Percentiles rank a stretch among this genome's conserved stretches.
Conservation (phyloP, 2,888 invertebrate genomes). For the Tryphoninae sp. region DNA sequence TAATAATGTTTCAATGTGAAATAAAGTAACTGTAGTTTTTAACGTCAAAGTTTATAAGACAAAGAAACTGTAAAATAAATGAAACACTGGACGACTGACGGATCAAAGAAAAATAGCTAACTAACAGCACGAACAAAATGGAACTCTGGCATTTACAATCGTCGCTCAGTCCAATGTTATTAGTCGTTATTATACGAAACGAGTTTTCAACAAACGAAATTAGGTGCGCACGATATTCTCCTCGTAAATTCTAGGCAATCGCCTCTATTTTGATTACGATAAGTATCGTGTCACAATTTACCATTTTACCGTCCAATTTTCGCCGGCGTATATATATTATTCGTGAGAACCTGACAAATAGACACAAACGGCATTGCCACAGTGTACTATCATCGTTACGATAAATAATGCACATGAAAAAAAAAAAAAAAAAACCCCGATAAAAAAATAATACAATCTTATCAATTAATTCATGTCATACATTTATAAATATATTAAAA, state of each 20-base stretch:
- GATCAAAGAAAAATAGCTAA: too few species aligned
- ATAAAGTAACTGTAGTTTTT: too few species aligned
- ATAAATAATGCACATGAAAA: neutral
- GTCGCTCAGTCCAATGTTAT: too few species aligned
- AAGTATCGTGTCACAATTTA: neutral
- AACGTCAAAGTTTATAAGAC: too few species aligned
- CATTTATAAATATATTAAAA: too few species aligned
- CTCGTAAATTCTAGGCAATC: constrained; percentile 19
- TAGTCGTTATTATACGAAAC: too few species aligned
- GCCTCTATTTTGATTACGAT: neutral
- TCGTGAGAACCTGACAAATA: neutral
- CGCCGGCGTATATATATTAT: neutral
- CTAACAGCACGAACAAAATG: too few species aligned
- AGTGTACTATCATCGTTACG: neutral
- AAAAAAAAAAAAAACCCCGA: neutral
- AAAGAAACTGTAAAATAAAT: too few species aligned
- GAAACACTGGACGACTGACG: too few species aligned
- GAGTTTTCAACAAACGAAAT: too few species aligned
- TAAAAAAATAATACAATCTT: neutral
- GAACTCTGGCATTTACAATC: too few species aligned
- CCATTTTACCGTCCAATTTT: neutral
- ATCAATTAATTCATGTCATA: neutral
- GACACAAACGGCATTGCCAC: neutral
- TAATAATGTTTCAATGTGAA: too few species aligned
- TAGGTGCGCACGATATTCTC: neutral